Conservation (phyloP, 1,140 invertebrate genomes). For the Drosophila quadrilineata region DNA sequence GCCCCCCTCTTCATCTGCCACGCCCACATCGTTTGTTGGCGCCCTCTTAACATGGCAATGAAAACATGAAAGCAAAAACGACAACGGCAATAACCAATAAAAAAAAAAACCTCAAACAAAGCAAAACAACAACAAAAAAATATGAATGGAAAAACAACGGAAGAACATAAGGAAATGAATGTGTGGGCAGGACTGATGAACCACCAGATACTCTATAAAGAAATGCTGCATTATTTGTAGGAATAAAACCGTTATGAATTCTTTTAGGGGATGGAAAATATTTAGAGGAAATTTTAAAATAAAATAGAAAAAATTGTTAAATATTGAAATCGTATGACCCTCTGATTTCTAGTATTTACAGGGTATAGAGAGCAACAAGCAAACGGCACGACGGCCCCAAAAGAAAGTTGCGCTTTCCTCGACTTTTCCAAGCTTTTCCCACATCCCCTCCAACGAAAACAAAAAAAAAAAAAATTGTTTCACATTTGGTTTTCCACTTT, state of each 20-base stretch:
- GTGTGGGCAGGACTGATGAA: background rate
- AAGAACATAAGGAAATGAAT: background rate
- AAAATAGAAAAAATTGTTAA: too few relatives aligned
- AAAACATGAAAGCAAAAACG: slow-evolving; percentile 76
- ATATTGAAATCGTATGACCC: background rate
- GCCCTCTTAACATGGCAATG: slow-evolving; percentile 69
- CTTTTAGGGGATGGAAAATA: too few relatives aligned
- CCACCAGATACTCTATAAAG: background rate
- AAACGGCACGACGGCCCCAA: slow-evolving; percentile 13
- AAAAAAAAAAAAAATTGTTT: slow-evolving; percentile 66
- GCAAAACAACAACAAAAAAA: too few relatives aligned
- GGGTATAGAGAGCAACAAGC: slow-evolving; percentile 68
- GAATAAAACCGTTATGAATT: too few relatives aligned
- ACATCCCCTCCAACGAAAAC: background rate
- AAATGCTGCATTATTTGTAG: too few relatives aligned
- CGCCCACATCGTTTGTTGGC: slow-evolving; percentile 4
- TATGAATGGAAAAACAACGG: slow-evolving; percentile 9
- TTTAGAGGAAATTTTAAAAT: too few relatives aligned
- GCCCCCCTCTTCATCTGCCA: too few relatives aligned
- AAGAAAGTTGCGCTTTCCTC: slow-evolving; percentile 58
- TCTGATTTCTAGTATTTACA: background rate
- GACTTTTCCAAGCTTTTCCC: background rate
- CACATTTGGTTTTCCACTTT: slow-evolving; percentile 71
- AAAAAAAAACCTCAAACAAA: slow-evolving; percentile 38
- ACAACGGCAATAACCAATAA: slow-evolving; percentile 45